These are phyloP conservation scores for Magallana ariakensis DNA, from an alignment of 1,140 invertebrate genomes.

Conservation along the genomic window DNA sequence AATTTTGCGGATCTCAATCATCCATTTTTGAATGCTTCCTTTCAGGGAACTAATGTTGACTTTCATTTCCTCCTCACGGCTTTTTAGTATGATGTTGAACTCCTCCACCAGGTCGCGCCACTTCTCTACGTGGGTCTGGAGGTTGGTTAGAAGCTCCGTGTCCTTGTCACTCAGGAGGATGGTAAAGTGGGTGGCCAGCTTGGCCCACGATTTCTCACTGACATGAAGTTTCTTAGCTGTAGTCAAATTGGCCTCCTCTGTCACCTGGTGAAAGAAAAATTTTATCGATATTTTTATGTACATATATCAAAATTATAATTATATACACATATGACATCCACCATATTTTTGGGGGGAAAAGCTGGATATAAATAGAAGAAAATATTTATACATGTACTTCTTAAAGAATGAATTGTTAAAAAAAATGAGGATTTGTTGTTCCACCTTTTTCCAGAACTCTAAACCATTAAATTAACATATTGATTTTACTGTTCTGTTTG, in stretches of 20 bases:
- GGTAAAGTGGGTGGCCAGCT: conserved; percentile 78
- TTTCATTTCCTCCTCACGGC: conserved; percentile 73
- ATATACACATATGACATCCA: no score
- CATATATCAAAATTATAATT: neutral
- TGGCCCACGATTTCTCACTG: conserved; percentile 78
- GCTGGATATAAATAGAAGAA: no score
- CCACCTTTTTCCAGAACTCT: no score
- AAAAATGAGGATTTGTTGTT: no score
- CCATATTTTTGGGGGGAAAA: no score
- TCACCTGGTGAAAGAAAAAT: conserved; percentile 68
- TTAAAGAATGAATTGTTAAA: no score
- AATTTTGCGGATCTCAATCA: conserved; percentile 69
- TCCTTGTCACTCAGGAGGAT: conserved; percentile 78
- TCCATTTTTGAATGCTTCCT: conserved; percentile 64
- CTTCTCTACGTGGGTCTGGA: conserved; percentile 75
- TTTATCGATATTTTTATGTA: neutral
- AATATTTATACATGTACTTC: no score
- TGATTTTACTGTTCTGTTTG: no score
- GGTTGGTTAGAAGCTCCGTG: conserved; percentile 74
- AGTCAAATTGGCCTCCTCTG: conserved; percentile 74
- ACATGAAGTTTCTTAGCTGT: conserved; percentile 77
- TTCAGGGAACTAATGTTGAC: conserved; percentile 58
- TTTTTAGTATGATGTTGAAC: conserved; percentile 70
- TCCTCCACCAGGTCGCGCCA: conserved; percentile 77
- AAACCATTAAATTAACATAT: no score